Base-by-base conservation (phyloP, 2,888 invertebrate genomes). In the Trachelus troglodyta region DNA sequence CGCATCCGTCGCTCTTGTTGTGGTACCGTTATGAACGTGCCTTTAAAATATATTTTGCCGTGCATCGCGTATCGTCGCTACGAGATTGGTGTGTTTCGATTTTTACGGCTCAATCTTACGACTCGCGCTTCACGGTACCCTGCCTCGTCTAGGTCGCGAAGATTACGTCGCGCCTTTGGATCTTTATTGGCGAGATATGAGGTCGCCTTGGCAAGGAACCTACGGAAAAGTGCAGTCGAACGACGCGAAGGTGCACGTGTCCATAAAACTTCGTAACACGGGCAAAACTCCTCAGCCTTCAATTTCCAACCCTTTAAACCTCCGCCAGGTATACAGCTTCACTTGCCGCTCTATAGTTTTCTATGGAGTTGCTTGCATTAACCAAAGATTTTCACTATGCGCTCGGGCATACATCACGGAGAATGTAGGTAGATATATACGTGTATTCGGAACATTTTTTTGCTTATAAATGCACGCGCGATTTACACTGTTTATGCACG, bases 31-130 rank as follows among this genome's bases (percentile, higher is more conserved):
- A 82, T 82, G 56, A 81, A 80, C 82, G 76, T 84, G 78, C 81
- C 78, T 83, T 80, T 80, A 84, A 85, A 80, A 82, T 80, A 79
- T 84, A 84, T 79, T 82, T 83, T 81, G 81, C 79, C 9, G 6
- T 56, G 56, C 23, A 2, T 40, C 56, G 2, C 56, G 9, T 9
- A 23, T 56, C 56, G 9, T 23, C 9, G 56, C 23, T 23, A 56
- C 56, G 9, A 23, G 23, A 56, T 23, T 56, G 23, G 1, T 23
- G 9, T 23, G 56, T 56, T 23, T 56, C 23, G 23, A 56, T 56
- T 23, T 23, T 56, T 56, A 56, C 9, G 40, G 6, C 6, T 40
- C 6, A 9, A 23, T 23, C 23, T 40, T 56, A 56, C 23, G 56
- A 56, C 56, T 15, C 23, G 2, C 56, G 56, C 23, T 23, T 23